phyloP scores from a whole-genome alignment of 2,888 invertebrate species.

The Luperina testacea region DNA sequence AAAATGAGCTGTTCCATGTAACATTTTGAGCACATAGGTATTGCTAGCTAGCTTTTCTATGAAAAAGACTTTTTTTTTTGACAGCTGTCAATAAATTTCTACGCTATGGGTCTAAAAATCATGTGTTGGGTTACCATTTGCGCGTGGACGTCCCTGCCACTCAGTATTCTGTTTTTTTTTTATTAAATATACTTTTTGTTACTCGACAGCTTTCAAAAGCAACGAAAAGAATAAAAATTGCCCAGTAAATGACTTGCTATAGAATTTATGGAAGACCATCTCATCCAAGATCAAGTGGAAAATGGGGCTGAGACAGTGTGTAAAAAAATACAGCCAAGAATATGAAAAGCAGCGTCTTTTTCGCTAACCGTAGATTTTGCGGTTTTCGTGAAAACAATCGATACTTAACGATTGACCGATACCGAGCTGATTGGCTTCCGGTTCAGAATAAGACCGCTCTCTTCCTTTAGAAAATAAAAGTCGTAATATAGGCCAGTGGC shows the following conservation, averaged over 20 bases:
- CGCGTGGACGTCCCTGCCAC: too few relatives aligned
- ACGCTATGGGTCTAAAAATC: too few relatives aligned
- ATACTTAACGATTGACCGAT: constrained; percentile 17
- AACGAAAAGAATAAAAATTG: neutral
- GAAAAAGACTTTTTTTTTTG: too few relatives aligned
- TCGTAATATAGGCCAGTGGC: neutral
- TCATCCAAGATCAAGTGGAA: neutral
- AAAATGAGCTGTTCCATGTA: too few relatives aligned
- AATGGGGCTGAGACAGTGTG: neutral
- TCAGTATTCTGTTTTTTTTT: neutral
- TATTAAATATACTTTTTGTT: neutral
- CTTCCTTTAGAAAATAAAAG: neutral
- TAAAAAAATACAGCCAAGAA: neutral
- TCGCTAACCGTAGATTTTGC: constrained; percentile 31
- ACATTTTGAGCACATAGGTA: too few relatives aligned
- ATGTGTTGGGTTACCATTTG: too few relatives aligned
- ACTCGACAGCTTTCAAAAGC: neutral
- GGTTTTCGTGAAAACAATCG: constrained; percentile 26
- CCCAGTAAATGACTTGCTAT: neutral
- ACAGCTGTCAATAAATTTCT: too few relatives aligned
- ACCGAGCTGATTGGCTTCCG: constrained; percentile 22
- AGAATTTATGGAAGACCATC: neutral
- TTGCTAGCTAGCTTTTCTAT: too few relatives aligned
- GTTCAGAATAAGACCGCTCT: neutral
- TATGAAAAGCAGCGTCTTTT: neutral